A percentile compares a stretch with the other conserved stretches of the same genome.
These are phyloP conservation scores for Cuniculus paca DNA, from an alignment of 2,797 vertebrate genomes.

Conservation along the genomic window DNA sequence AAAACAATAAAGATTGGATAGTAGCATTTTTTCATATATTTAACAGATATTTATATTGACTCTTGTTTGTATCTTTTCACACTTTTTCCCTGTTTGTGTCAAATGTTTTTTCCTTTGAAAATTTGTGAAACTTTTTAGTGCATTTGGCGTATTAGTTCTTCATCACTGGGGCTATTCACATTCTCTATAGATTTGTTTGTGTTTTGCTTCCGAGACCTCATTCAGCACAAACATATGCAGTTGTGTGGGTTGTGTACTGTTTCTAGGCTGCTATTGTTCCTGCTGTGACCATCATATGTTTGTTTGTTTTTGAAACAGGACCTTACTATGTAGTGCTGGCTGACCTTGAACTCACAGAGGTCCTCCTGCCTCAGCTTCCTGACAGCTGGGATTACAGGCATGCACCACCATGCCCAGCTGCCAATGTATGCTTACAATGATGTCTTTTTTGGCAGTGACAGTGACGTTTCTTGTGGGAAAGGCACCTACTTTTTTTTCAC, in stretches of 20 bases:
- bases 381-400: background rate
- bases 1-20: slow-evolving; percentile 38
- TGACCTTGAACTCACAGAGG: background rate
- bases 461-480: background rate
- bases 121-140: background rate
- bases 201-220: background rate
- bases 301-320: background rate
- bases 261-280: background rate
- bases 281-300: background rate
- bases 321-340: background rate
- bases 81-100: background rate
- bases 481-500: background rate
- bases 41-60: background rate
- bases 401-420: background rate
- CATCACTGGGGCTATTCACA: background rate
- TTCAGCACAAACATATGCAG: background rate
- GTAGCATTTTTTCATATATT: background rate
- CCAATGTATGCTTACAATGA: too few species aligned
- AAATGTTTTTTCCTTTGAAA: slow-evolving; percentile 27
- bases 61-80: background rate
- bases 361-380: background rate
- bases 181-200: background rate
- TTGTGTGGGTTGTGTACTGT: too few species aligned
- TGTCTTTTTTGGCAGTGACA: background rate
- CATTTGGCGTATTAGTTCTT: background rate